Conservation (phyloP, 2,797 vertebrate genomes). For the Pipistrellus pygmaeus region DNA sequence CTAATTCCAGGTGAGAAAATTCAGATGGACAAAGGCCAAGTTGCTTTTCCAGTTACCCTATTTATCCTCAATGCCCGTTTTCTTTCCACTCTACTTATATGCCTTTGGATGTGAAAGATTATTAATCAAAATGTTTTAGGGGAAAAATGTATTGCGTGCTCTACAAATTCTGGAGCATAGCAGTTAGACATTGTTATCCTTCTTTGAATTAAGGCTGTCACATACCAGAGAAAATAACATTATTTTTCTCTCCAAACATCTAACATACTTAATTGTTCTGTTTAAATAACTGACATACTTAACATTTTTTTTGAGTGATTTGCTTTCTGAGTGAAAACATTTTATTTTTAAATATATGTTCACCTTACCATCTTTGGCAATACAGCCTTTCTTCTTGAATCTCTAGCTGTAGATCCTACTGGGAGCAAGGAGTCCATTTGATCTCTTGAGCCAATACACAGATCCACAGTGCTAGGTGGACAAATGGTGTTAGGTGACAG, state of each 20-base stretch:
- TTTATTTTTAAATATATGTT: slow-evolving; percentile 55
- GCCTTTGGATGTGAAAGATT: background rate
- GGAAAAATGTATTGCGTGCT: background rate
- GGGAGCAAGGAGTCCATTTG: background rate
- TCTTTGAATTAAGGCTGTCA: slow-evolving; percentile 59
- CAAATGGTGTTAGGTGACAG: background rate
- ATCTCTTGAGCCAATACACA: background rate
- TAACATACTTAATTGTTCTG: slow-evolving; percentile 39
- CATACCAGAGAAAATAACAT: slow-evolving; percentile 54
- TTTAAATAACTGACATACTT: slow-evolving; percentile 15
- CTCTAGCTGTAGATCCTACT: background rate
- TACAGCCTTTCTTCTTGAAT: background rate
- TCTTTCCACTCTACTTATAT: background rate
- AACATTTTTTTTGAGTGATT: slow-evolving; percentile 52
- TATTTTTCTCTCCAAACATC: slow-evolving; percentile 48
- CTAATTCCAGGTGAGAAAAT: background rate
- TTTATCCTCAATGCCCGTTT: background rate
- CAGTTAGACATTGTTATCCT: background rate
- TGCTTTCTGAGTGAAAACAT: slow-evolving; percentile 49
- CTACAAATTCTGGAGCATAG: background rate
- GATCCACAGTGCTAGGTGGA: background rate
- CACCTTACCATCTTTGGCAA: background rate
- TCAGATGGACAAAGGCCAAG: background rate
- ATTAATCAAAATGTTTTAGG: slow-evolving; percentile 46
- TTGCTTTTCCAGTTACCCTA: background rate